Base-by-base conservation (phyloP, 2,113 vertebrate genomes). In the Petrocephalus microphthalmus region DNA sequence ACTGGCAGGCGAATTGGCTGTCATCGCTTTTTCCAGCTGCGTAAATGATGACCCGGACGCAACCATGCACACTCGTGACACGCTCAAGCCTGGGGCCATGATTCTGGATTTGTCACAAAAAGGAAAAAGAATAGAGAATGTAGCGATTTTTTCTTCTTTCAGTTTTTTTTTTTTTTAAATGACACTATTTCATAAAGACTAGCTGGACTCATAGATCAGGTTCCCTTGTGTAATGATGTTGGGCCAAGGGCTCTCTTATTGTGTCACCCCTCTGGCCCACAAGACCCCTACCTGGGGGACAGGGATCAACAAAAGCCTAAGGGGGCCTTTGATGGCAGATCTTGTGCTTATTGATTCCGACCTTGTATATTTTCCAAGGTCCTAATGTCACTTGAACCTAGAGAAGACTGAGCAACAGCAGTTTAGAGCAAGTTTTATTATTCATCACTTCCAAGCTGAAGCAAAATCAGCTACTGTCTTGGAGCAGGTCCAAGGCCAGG, bases 301-400 rank as follows among this genome's bases (percentile, higher is more conserved):
- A 29, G 37, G 64, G 86, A 53, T 81, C 47, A 37, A 37, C 29
- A n/a, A 19, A 10, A 74, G 29, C 22, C 49, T 67, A 57, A 15
- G 7, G 37, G 29, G 87, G 19, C 86, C 20, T 52, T 88, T 71
- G 37, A 87, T 51, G 81, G 64, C 25, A 71, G 37, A 42, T 33
- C 86, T 10, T 15, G 54, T 49, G 74, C 49, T 87, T 87, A 84
- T 84, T 54, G 83, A 25, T 53, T 84, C 51, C 71, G 6, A 83
- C 89, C 56, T 52, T 45, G 19, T 52, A 74, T 56, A 52, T 51
- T 87, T 87, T 22, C 60, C 64, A 90, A 84, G 54, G 81, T 42
- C 74, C 52, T 60, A 74, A 51, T 88, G 89, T 90, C 84, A 89
- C 87, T 60, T 89, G 87, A 90, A 52, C 17, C 49, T 25, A 47